Evolutionary conservation across 2,797 vertebrate genomes (phyloP), one percentile per base, ranked within the genome.

Genomic region (Enteromius mattozi): DNA sequence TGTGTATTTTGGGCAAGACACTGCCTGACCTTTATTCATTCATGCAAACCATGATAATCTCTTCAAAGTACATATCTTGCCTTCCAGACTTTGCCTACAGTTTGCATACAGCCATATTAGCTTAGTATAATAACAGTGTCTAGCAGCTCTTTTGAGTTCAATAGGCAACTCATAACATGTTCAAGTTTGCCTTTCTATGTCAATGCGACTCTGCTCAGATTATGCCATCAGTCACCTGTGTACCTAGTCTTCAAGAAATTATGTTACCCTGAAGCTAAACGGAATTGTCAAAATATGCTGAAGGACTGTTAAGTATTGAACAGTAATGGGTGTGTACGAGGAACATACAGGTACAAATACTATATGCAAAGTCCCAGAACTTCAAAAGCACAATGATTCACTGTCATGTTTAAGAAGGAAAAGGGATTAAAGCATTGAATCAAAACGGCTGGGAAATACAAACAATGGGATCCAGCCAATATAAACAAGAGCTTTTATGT

Each of bases 31-130:
- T 16, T 40, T 70, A 24, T 70, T 61, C 66, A 71, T 78, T 47
- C 75, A 84, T 78, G 54, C 82, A 79, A 61, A 79, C 21, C 51
- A 47, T 35, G 13, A 70, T 63, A 47, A 84, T 78, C 76, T 70
- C 51, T 71, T 70, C 30, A 76, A 84, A 6, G 49, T 16, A n/a
- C 40, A 72, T 27, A 68, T 19, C 49, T 69, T 70, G 12, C 82
- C 47, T 6, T 63, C 13, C 30, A 78, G 13, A 47, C 21, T 84
- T 84, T 79, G 74, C 66, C 19, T 84, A 51, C 10, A 72, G 49
- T 79, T 71, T 84, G 82, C 74, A 78, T 84, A n/a, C 27, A 13
- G 65, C 19, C 78, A 51, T 69, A 35, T 72, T 49, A n/a, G 49
- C 80, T 42, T 30, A 40, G 54, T 9, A 35, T 45, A 79, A 84